These are phyloP conservation scores for Mormyrus proboscirostris DNA, from an alignment of 2,797 vertebrate species.

Conservation along the genomic window DNA sequence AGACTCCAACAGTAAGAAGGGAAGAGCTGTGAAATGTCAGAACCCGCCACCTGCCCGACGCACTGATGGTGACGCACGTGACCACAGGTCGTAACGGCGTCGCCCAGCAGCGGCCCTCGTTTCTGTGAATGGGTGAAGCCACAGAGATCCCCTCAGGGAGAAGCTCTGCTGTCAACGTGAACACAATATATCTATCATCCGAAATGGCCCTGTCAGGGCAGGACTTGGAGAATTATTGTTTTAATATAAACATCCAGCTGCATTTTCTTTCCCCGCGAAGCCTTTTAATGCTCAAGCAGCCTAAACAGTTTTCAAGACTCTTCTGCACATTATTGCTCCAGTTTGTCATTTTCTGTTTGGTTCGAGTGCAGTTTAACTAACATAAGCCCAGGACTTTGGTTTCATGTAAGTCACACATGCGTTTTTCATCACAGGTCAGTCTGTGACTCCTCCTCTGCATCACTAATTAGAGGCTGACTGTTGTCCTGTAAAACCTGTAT, in stretches of 20 bases:
- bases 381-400: background rate
- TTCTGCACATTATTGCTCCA: background rate
- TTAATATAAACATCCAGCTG: background rate
- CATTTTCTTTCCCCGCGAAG: background rate
- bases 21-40: background rate
- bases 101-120: background rate
- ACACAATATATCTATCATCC: background rate
- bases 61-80: background rate
- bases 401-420: background rate
- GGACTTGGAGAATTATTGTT: constrained; percentile 3
- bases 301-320: constrained; percentile 10
- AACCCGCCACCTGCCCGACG: background rate
- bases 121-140: background rate
- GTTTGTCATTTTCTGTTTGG: constrained; percentile 13
- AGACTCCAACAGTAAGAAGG: background rate
- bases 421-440: constrained; percentile 18
- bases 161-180: background rate
- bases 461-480: background rate
- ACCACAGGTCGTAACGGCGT: background rate
- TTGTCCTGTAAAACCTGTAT: background rate
- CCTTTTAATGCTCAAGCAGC: background rate
- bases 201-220: constrained; percentile 13
- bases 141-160: background rate
- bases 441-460: background rate
- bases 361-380: background rate